Base-by-base conservation (phyloP, 2,888 invertebrate genomes). In the Mesochorus sp. region DNA sequence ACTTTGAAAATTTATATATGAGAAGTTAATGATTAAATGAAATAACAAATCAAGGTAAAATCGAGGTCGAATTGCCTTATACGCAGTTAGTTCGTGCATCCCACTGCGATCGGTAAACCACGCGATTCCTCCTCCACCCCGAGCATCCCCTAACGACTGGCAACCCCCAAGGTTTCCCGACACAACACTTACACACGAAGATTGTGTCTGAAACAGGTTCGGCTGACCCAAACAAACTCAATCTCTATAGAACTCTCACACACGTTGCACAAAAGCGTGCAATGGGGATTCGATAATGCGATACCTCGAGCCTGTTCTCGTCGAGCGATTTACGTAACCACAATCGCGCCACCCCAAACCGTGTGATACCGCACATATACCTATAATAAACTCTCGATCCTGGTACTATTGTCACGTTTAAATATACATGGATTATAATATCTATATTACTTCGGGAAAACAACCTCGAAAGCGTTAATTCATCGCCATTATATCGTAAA, bases 261-360 rank as follows among this genome's bases (percentile, higher is more conserved):
- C 53, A 28, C 57, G n/a, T n/a, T n/a, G n/a, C 19, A 14, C 31
- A 24, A 61, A 53, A 44, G 21, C 44, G 34, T 61, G 51, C 53
- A 67, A 68, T 44, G 34, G 10, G 42, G n/a, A 67, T 75, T 67
- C 67, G 57, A 75, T 75, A 67, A 75, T 75, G 51, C 74, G 67
- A 67, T 67, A 72, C 66, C 51, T 8, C 42, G 31, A 31, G 42
- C 31, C n/a, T n/a, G n/a, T n/a, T 61, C 67, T 34, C 37, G 26
- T 14, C 31, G 10, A 61, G 10, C 67, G 44, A 61, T 67, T 67
- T 61, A 75, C 61, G 67, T 75, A 67, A 75, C 59, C 67, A 53
- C 59, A 61, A 31, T 64, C 5, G 44, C 39, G 26, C 61, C 24
- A 21, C 51, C 42, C 44, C 67, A 44, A 42, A 51, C 17, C 14